phyloP scores from a whole-genome alignment of 2,888 invertebrate species.

The Dasypolia templi region DNA sequence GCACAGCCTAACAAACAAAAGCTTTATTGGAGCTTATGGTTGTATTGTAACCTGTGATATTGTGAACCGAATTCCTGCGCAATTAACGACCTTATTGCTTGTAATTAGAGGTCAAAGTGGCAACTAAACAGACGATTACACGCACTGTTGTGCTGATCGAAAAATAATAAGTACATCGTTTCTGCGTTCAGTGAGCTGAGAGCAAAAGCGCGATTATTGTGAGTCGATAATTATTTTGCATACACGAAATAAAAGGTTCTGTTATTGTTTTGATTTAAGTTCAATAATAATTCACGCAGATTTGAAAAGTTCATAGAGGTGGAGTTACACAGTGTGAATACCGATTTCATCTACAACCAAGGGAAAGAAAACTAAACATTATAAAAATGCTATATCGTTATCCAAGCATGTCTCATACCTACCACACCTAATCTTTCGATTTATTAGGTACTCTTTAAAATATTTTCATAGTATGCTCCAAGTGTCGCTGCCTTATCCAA shows the following conservation, averaged over 20 bases:
- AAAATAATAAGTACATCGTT: slow-evolving; percentile 72
- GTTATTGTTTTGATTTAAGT: slow-evolving; percentile 40
- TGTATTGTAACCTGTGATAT: slow-evolving; percentile 64
- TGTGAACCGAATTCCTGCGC: slow-evolving; percentile 43
- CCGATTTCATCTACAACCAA: not conserved
- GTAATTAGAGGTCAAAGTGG: slow-evolving; percentile 55
- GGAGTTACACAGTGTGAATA: not conserved
- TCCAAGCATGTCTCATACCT: not conserved
- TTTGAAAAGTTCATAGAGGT: not conserved
- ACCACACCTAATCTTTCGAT: not conserved
- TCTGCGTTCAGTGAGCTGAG: slow-evolving; percentile 64
- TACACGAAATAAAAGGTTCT: slow-evolving; percentile 53
- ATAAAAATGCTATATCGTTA: not conserved
- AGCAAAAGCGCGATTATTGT: slow-evolving; percentile 59
- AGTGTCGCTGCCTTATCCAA: not conserved
- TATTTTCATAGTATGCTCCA: not conserved
- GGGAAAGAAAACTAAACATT: not conserved
- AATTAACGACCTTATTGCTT: slow-evolving; percentile 58
- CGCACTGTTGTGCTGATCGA: slow-evolving; percentile 67
- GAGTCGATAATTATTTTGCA: slow-evolving; percentile 63
- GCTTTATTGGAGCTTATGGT: slow-evolving; percentile 69
- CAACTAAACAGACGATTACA: slow-evolving; percentile 59
- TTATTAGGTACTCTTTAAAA: too few relatives aligned
- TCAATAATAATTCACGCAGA: slow-evolving; percentile 2
- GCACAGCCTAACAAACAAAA: slow-evolving; percentile 82